Percentiles rank a stretch among this genome's conserved stretches.
Evolutionary conservation across 1,140 invertebrate genomes (phyloP).

Genomic region (Aphelenchoides besseyi): DNA sequence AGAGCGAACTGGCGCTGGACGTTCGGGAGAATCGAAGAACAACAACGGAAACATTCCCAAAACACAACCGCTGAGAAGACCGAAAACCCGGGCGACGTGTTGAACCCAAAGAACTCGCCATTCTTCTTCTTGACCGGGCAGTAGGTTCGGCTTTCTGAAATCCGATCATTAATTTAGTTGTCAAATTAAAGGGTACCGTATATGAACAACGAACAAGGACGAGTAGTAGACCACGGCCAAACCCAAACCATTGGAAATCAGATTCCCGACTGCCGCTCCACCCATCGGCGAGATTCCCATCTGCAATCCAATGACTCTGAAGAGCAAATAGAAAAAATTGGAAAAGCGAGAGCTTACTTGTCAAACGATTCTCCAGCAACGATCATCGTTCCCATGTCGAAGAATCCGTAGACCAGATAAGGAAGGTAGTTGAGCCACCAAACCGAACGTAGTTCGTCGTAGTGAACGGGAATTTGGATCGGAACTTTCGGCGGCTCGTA

Average conservation of each 20-base stretch:
- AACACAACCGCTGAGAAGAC: conserved; percentile 84
- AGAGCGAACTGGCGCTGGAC: neutral
- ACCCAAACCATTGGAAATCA: conserved; percentile 85
- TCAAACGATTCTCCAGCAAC: conserved; percentile 92
- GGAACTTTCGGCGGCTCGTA: conserved; percentile 17
- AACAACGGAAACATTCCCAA: conserved; percentile 87
- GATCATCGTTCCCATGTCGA: conserved; percentile 93
- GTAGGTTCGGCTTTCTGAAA: conserved; percentile 70
- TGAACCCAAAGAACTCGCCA: conserved; percentile 64
- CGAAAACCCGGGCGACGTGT: conserved; percentile 68
- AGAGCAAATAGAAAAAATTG: neutral
- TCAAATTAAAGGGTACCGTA: conserved; percentile 66
- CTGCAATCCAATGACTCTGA: conserved; percentile 27
- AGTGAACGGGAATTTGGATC: conserved; percentile 23
- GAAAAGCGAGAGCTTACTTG: conserved; percentile 52
- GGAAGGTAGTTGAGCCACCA: conserved; percentile 76
- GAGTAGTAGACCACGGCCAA: conserved; percentile 84
- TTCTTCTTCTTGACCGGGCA: conserved; percentile 79
- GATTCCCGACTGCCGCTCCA: conserved; percentile 68
- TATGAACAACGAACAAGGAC: conserved; percentile 70
- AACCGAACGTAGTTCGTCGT: conserved; percentile 26
- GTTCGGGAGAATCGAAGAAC: conserved; percentile 64
- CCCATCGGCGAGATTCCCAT: conserved; percentile 34
- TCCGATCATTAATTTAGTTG: neutral
- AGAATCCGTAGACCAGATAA: conserved; percentile 89